These are phyloP conservation scores for Ictalurus punctatus DNA, from an alignment of 2,113 vertebrate genomes.

Conservation along the genomic window DNA sequence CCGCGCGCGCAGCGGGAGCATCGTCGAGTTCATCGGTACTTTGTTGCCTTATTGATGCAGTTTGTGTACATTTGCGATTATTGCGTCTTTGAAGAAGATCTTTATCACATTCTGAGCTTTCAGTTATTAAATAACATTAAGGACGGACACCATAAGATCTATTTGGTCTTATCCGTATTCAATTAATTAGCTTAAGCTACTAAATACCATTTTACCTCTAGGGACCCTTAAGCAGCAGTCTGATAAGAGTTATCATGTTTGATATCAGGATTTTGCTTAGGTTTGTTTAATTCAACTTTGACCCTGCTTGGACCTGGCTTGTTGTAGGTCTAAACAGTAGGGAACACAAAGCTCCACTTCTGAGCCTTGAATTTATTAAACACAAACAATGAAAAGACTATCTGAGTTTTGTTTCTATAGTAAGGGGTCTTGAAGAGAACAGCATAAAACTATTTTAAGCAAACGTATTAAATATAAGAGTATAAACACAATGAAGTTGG, in stretches of 20 bases:
- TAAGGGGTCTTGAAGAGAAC: neutral
- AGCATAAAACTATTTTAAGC: neutral
- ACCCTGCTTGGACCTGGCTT: neutral
- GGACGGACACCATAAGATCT: neutral
- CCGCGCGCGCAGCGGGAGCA: conserved; percentile 88
- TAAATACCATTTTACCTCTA: neutral
- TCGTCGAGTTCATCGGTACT: conserved; percentile 89
- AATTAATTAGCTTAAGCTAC: neutral
- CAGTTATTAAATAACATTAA: neutral
- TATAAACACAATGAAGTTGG: no score
- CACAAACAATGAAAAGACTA: neutral
- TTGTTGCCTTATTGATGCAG: neutral
- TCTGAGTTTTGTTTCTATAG: neutral
- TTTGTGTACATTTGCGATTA: neutral
- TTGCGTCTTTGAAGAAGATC: neutral
- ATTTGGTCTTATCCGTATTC: neutral
- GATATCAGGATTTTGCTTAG: neutral
- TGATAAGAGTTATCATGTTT: neutral
- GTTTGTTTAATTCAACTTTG: neutral
- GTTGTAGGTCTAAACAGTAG: neutral
- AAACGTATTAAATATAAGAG: no score
- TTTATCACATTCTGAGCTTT: neutral
- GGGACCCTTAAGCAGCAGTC: neutral
- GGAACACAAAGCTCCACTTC: neutral
- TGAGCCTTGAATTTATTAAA: neutral